A percentile compares a stretch with the other conserved stretches of the same genome.
Conservation (phyloP, 2,797 vertebrate species). For the Cynodonichthys magdalenae region DNA sequence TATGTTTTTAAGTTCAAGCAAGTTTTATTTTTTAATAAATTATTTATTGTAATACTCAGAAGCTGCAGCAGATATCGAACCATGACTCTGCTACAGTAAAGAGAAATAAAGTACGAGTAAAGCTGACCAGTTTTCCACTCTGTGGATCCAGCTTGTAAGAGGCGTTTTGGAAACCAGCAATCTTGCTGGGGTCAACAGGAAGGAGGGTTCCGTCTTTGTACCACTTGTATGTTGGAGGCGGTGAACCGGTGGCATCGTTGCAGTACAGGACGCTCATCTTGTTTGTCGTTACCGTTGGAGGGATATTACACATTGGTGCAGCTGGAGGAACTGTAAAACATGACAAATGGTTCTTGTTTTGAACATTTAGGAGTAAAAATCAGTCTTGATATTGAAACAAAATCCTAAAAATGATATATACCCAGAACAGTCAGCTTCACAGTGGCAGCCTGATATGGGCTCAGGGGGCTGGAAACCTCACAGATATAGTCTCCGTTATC, state of each 20-base stretch:
- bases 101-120: neutral
- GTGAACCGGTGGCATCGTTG: constrained; percentile 79
- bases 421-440: constrained; percentile 84
- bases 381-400: too few species aligned
- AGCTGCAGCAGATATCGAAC: too few species aligned
- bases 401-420: constrained; percentile 42
- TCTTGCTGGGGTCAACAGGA: constrained; percentile 77
- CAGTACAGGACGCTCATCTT: constrained; percentile 70
- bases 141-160: constrained; percentile 80
- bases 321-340: constrained; percentile 84
- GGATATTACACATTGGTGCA: constrained; percentile 77
- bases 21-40: too few species aligned
- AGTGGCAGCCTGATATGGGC: constrained; percentile 55
- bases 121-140: constrained; percentile 85
- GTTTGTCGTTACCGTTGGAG: constrained; percentile 83
- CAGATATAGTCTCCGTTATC: constrained; percentile 86
- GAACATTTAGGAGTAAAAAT: neutral
- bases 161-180: constrained; percentile 81
- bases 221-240: constrained; percentile 84
- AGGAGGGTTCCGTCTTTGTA: constrained; percentile 75
- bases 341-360: constrained; percentile 1
- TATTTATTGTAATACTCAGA: too few species aligned
- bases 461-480: constrained; percentile 75
- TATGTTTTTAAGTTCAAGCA: too few species aligned
- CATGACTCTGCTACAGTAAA: too few species aligned